Evolutionary conservation across 2,797 vertebrate genomes (phyloP).

Genomic region (Botia almorhae): DNA sequence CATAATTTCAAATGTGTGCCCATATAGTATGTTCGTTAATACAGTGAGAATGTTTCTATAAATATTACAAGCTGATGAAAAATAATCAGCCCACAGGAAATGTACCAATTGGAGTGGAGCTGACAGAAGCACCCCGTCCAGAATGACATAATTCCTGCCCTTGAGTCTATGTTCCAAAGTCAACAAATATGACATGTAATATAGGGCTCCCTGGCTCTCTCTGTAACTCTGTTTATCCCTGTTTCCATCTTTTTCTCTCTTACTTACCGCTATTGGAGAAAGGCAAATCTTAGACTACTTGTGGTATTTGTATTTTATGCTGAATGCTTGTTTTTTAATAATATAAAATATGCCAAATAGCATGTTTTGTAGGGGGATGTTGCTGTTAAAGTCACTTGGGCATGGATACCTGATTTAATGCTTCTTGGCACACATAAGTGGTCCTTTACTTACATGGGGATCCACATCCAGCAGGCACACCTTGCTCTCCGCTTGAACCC

Average conservation of each 20-base stretch:
- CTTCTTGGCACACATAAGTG: conserved; percentile 61
- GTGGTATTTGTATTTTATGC: conserved; percentile 18
- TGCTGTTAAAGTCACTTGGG: not conserved
- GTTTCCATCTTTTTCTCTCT: conserved; percentile 13
- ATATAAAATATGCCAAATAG: conserved; percentile 27
- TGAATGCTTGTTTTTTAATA: conserved; percentile 31
- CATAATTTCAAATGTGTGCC: conserved; percentile 32
- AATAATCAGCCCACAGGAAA: conserved; percentile 58
- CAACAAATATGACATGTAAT: conserved; percentile 62
- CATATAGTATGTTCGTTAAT: conserved; percentile 49
- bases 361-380: not conserved
- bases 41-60: conserved; percentile 52
- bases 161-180: conserved; percentile 51
- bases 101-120: conserved; percentile 51
- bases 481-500: conserved; percentile 87
- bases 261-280: not conserved
- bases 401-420: conserved; percentile 2
- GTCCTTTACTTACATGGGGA: conserved; percentile 78
- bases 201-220: conserved; percentile 32
- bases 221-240: conserved; percentile 21
- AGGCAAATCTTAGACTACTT: conserved; percentile 21
- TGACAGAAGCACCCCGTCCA: conserved; percentile 53
- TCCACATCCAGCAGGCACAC: conserved; percentile 88
- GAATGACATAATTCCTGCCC: conserved; percentile 60
- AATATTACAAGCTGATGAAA: conserved; percentile 61